A percentile compares a stretch with the other conserved stretches of the same genome.
Conservation (phyloP, 2,888 invertebrate genomes). For the Isoperla grammatica region DNA sequence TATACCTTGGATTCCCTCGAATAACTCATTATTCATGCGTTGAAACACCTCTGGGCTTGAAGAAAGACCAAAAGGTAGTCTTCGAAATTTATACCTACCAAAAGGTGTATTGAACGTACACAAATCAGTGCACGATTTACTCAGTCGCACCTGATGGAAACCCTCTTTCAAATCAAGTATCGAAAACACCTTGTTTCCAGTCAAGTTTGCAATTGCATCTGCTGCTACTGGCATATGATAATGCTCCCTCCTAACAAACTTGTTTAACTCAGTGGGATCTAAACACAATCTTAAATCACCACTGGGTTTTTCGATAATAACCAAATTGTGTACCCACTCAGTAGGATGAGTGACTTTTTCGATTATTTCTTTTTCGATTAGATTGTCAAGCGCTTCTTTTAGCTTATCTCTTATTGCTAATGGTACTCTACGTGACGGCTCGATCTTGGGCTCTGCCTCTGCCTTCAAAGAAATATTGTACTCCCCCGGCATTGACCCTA, state of each 20-base stretch:
- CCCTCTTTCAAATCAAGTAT: too few species aligned
- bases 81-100: not conserved
- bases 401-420: not conserved
- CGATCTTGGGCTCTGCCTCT: conserved; percentile 2
- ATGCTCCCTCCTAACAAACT: conserved; percentile 12
- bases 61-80: not conserved
- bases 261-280: conserved; percentile 21
- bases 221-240: conserved; percentile 16
- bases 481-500: not conserved
- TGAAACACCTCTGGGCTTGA: not conserved
- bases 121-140: too few species aligned
- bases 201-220: conserved; percentile 6
- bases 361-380: conserved; percentile 19
- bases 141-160: too few species aligned
- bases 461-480: not conserved
- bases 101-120: not conserved
- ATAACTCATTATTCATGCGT: not conserved
- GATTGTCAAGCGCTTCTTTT: conserved; percentile 6
- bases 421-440: conserved; percentile 13
- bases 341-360: conserved; percentile 23
- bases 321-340: conserved; percentile 26
- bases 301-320: conserved; percentile 24
- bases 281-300: conserved; percentile 24
- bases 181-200: too few species aligned
- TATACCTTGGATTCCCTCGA: not conserved